These are phyloP conservation scores for Erithacus rubecula DNA, from an alignment of 2,797 vertebrate species.

Conservation along the genomic window DNA sequence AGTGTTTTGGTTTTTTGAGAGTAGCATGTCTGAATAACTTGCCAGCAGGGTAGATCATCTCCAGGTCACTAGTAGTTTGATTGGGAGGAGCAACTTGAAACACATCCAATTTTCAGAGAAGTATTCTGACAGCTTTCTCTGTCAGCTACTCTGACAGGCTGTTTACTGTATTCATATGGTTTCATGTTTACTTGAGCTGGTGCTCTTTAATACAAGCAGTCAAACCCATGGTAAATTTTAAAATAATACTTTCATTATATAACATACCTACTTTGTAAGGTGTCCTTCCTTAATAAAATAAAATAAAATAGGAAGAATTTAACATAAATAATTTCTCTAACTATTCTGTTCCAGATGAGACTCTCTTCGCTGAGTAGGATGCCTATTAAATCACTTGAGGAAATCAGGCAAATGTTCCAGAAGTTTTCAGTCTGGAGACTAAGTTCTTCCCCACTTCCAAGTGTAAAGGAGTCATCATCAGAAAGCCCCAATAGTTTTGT, in stretches of 20 bases:
- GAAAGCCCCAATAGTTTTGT: constrained; percentile 65
- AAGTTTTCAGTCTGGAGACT: constrained; percentile 80
- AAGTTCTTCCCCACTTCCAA: constrained; percentile 66
- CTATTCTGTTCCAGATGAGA: constrained; percentile 75
- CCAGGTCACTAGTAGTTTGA: not conserved
- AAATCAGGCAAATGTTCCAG: constrained; percentile 89
- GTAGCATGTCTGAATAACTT: not conserved
- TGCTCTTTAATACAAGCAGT: not conserved
- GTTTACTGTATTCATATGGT: not conserved
- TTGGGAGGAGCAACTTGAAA: not conserved
- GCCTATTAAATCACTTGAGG: constrained; percentile 84
- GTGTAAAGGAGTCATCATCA: constrained; percentile 35
- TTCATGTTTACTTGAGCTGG: not conserved
- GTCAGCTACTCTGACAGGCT: not conserved
- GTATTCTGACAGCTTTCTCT: not conserved
- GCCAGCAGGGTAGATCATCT: not conserved
- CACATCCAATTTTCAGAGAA: not conserved
- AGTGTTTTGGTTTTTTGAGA: not conserved
- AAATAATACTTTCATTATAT: not conserved
- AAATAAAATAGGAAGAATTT: not conserved
- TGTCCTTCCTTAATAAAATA: not conserved
- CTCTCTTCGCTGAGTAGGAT: constrained; percentile 71
- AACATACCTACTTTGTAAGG: not conserved
- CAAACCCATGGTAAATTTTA: not conserved
- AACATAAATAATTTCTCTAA: not conserved